Evolutionary conservation across 2,888 invertebrate species (phyloP).

Genomic region (Panorpa germanica): DNA sequence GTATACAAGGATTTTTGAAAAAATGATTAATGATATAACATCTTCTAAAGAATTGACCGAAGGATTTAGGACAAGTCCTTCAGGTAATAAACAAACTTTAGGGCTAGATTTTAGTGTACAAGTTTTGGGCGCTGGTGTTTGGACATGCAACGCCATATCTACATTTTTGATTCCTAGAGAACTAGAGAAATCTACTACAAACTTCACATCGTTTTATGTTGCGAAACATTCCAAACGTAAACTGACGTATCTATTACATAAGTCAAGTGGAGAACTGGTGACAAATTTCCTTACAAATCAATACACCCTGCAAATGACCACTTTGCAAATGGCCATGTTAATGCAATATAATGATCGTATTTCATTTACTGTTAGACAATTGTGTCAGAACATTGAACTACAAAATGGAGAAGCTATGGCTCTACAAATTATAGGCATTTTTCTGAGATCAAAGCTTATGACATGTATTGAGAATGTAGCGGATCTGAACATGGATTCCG

Average conservation of each 20-base stretch:
- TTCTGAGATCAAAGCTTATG: conserved; percentile 85
- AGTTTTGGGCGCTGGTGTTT: conserved; percentile 92
- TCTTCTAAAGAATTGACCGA: conserved; percentile 96
- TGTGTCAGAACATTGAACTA: conserved; percentile 62
- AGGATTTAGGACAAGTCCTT: conserved; percentile 58
- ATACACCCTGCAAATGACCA: conserved; percentile 57
- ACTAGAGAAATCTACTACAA: conserved; percentile 84
- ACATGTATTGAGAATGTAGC: conserved; percentile 59
- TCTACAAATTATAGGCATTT: conserved; percentile 72
- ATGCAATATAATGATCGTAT: conserved; percentile 75
- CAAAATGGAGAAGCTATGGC: conserved; percentile 24
- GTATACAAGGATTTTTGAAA: conserved; percentile 94
- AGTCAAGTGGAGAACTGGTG: conserved; percentile 94
- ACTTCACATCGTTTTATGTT: conserved; percentile 92
- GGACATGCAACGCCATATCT: conserved; percentile 95
- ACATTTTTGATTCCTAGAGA: conserved; percentile 88
- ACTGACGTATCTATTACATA: conserved; percentile 94
- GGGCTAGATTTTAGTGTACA: conserved; percentile 94
- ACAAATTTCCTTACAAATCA: conserved; percentile 88
- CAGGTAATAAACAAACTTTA: conserved; percentile 41
- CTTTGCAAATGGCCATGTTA: conserved; percentile 89
- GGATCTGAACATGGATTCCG: conserved; percentile 50
- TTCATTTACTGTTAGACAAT: conserved; percentile 60
- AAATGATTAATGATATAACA: conserved; percentile 98
- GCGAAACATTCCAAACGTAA: conserved; percentile 93